Evolutionary conservation across 2,888 invertebrate species (phyloP).

Genomic region (Diadegma fenestrale): DNA sequence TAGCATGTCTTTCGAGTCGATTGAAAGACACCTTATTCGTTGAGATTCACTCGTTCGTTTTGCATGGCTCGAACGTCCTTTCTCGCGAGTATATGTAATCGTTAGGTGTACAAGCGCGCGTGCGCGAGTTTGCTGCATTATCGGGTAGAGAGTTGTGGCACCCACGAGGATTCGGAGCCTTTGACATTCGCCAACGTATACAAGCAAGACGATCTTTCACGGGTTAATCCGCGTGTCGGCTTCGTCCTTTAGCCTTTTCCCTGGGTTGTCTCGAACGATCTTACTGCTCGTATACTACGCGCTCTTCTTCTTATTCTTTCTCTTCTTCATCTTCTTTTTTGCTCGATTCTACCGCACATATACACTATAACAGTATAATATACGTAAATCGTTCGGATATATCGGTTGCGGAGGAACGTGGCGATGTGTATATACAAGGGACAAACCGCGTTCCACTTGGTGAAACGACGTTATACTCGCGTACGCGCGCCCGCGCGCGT

Average conservation of each 20-base stretch:
- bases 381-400: conserved; percentile 68
- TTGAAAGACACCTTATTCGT: conserved; percentile 32
- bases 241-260: conserved; percentile 63
- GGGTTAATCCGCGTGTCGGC: conserved; percentile 61
- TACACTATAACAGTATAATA: conserved; percentile 46
- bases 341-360: conserved; percentile 7
- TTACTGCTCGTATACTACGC: conserved; percentile 48
- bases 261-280: conserved; percentile 62
- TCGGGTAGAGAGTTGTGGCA: conserved; percentile 37
- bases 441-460: conserved; percentile 66
- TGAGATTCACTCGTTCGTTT: conserved; percentile 27
- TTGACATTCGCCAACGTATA: conserved; percentile 46
- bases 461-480: conserved; percentile 44
- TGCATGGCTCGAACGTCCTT: conserved; percentile 15
- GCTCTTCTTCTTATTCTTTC: conserved; percentile 34
- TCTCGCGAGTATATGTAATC: conserved; percentile 42
- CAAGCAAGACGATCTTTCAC: conserved; percentile 52
- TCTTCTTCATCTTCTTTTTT: conserved; percentile 11
- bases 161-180: conserved; percentile 45
- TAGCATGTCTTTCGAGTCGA: conserved; percentile 52
- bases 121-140: conserved; percentile 38
- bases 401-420: conserved; percentile 55
- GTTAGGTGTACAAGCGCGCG: conserved; percentile 42
- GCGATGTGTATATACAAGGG: conserved; percentile 62
- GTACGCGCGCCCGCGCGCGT: conserved; percentile 36